Evolutionary conservation across 2,797 vertebrate genomes (phyloP), one percentile per base, ranked within the genome.

Genomic region (Mormyrops attenuatus): DNA sequence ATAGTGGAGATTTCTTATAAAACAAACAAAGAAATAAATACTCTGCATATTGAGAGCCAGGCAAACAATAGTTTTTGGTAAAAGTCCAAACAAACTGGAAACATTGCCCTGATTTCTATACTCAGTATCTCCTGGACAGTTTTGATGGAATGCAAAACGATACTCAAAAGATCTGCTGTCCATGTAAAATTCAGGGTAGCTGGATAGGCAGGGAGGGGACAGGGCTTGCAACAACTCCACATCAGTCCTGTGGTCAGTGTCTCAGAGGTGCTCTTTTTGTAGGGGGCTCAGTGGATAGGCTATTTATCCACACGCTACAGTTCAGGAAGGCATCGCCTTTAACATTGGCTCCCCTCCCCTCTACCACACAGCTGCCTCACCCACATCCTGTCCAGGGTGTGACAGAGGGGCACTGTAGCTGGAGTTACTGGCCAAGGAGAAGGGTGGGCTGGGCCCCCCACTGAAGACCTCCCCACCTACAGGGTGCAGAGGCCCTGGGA

Each of bases 381-480:
- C 97, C 96, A 99, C 97, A 95, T 99, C 98, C 89, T 96, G 97
- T 94, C 97, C 97, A 92, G 98, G 97, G 94, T 98, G 98, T 90
- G 98, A 96, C 94, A 98, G 97, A 1, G 96, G 96, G 90, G 97
- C 97, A 90, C 96, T 97, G 96, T 99, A 99, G 94, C 97, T 98
- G 94, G 97, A 96, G 95, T 97, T 97, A 94, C 97, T 97, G 93
- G 97, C 97, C 96, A 99, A 95, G 90, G 98, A 97, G 96, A 98
- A 99, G 0, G 98, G 97, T 0, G 98, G 98, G 92, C 98, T 99
- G 90, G 98, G 98, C 13, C 98, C 98, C n/a, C 97, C 96, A 38
- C 97, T 96, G 90, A 98, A 99, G 30, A 97, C 97, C 91, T 99
- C 98, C 44, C 97, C 97, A 0, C 97, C 96, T 90, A 97, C 96